Percentiles rank a stretch among this genome's conserved stretches.
Conservation (phyloP, 2,113 vertebrate genomes). For the Calonectris borealis region DNA sequence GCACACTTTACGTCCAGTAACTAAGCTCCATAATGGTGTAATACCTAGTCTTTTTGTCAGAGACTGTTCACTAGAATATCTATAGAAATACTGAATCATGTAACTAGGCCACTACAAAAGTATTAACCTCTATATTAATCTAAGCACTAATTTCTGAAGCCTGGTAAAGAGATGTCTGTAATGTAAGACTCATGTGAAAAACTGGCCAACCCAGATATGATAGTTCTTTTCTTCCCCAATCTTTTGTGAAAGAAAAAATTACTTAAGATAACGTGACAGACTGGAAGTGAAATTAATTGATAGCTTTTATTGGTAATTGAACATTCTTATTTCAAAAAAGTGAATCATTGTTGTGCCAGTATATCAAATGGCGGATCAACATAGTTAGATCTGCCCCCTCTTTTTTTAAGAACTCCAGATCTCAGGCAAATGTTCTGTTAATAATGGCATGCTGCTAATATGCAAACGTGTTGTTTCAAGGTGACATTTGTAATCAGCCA, state of each 20-base stretch:
- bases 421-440: background rate
- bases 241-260: background rate
- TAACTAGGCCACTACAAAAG: background rate
- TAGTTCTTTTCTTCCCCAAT: background rate
- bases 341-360: background rate
- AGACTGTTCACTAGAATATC: background rate
- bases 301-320: background rate
- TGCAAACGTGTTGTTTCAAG: constrained; percentile 41
- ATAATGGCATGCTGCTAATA: background rate
- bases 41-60: background rate
- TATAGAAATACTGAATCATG: background rate
- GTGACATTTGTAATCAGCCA: constrained; percentile 58
- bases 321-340: background rate
- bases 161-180: background rate
- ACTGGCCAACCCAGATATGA: background rate
- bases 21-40: background rate
- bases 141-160: background rate
- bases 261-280: background rate
- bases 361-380: background rate
- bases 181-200: background rate
- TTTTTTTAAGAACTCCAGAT: background rate
- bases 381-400: background rate
- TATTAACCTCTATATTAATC: background rate
- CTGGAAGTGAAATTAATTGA: background rate
- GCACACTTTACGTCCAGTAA: background rate